phyloP scores from a whole-genome alignment of 2,888 invertebrate species.

The Sphaerophoria taeniata region DNA sequence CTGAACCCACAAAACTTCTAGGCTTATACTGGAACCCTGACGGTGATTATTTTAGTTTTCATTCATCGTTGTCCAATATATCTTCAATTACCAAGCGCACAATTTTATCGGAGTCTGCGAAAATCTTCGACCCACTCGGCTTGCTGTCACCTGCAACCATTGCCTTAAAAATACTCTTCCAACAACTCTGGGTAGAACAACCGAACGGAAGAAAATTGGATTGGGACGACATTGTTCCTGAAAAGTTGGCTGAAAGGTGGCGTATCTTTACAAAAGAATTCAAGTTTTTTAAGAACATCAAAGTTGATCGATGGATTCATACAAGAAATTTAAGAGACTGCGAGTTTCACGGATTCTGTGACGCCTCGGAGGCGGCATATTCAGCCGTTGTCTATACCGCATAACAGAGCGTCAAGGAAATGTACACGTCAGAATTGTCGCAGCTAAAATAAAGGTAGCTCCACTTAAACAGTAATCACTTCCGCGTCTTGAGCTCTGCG shows the following conservation, averaged over 20 bases:
- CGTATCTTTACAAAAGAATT: conserved; percentile 12
- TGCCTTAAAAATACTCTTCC: conserved; percentile 6
- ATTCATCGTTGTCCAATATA: background rate
- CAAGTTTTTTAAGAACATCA: conserved; percentile 15
- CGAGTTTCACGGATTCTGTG: conserved; percentile 8
- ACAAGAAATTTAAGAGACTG: no score
- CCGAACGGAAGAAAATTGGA: background rate
- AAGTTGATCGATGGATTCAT: background rate
- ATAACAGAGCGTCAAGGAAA: conserved; percentile 8
- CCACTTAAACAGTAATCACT: conserved; percentile 12
- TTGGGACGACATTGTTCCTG: background rate
- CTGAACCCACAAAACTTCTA: conserved; percentile 17
- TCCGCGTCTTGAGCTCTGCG: conserved; percentile 20
- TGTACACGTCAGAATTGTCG: conserved; percentile 2
- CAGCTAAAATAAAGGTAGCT: conserved; percentile 1
- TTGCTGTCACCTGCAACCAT: conserved; percentile 7
- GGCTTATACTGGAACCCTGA: conserved; percentile 8
- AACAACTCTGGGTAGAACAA: conserved; percentile 16
- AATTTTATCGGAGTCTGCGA: conserved; percentile 3
- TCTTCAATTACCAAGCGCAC: conserved; percentile 7
- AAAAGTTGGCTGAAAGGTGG: conserved; percentile 3
- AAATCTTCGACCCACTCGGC: conserved; percentile 13
- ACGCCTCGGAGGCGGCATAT: conserved; percentile 7
- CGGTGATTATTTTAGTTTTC: conserved; percentile 17
- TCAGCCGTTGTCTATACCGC: conserved; percentile 5